Evolutionary conservation across 2,888 invertebrate species (phyloP).

Genomic region (Cosmopolites sordidus): DNA sequence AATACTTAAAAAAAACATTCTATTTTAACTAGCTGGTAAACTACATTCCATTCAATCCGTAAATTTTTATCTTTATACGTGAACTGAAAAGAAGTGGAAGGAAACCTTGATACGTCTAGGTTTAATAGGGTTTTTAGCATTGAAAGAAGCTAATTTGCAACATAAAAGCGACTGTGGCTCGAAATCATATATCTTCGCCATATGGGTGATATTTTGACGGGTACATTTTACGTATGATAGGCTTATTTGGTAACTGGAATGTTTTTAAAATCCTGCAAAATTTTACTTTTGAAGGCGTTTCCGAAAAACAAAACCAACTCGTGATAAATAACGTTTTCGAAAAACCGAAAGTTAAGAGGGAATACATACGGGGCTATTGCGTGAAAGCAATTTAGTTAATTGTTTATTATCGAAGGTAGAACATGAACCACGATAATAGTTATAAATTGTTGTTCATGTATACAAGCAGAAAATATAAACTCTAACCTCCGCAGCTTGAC

Average conservation of each 20-base stretch:
- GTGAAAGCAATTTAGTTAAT: too few species aligned
- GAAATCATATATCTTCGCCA: neutral
- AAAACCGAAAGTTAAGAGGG: neutral
- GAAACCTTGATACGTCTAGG: conserved; percentile 11
- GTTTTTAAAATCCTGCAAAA: neutral
- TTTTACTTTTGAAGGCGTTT: neutral
- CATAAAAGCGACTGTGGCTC: neutral
- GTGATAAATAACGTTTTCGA: neutral
- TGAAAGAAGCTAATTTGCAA: conserved; percentile 6
- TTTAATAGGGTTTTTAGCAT: conserved; percentile 14
- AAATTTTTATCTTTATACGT: neutral
- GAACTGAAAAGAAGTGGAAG: conserved; percentile 1
- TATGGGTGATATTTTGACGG: neutral
- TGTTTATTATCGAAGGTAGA: too few species aligned
- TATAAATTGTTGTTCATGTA: neutral
- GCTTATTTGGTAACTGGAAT: neutral
- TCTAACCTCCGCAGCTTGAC: conserved; percentile 5
- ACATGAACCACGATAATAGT: neutral
- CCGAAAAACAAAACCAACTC: neutral
- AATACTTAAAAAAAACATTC: too few species aligned
- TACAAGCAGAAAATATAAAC: conserved; percentile 9
- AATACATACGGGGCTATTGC: neutral
- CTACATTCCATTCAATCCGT: neutral
- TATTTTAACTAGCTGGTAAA: neutral
- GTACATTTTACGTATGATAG: neutral